These are phyloP conservation scores for Xestoiulus laeticollis DNA, from an alignment of 2,888 invertebrate species.

Conservation along the genomic window DNA sequence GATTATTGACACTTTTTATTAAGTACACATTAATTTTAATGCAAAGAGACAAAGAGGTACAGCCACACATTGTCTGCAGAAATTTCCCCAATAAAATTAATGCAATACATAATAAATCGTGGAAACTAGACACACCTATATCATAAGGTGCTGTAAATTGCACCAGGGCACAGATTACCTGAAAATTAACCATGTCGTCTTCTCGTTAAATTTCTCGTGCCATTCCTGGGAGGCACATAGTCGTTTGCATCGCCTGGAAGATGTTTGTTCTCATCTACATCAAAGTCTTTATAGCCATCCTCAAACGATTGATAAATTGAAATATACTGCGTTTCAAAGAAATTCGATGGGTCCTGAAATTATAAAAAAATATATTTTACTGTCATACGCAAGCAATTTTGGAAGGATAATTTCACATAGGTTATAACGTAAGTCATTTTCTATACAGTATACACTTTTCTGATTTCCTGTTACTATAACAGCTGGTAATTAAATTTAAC, in stretches of 20 bases:
- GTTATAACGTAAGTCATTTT: too few species aligned
- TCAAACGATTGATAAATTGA: slow-evolving; percentile 32
- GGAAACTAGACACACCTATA: background rate
- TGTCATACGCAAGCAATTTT: background rate
- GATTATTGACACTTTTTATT: background rate
- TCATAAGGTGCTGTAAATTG: background rate
- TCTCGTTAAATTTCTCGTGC: slow-evolving; percentile 12
- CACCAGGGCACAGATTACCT: background rate
- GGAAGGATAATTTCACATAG: background rate
- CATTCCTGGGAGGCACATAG: background rate
- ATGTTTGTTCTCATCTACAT: slow-evolving; percentile 21
- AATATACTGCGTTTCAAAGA: slow-evolving; percentile 36
- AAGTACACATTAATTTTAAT: background rate
- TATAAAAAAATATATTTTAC: background rate
- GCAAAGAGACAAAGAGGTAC: background rate
- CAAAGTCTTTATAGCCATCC: slow-evolving; percentile 1
- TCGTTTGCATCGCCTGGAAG: background rate
- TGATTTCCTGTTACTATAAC: background rate
- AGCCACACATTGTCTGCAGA: background rate
- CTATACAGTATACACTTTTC: background rate
- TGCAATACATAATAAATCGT: background rate
- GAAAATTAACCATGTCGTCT: background rate
- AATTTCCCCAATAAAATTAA: background rate
- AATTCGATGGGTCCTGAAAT: slow-evolving; percentile 38
- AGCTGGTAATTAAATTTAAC: background rate